Conservation (phyloP, 2,797 vertebrate genomes). For the Odontamblyopus rebecca region DNA sequence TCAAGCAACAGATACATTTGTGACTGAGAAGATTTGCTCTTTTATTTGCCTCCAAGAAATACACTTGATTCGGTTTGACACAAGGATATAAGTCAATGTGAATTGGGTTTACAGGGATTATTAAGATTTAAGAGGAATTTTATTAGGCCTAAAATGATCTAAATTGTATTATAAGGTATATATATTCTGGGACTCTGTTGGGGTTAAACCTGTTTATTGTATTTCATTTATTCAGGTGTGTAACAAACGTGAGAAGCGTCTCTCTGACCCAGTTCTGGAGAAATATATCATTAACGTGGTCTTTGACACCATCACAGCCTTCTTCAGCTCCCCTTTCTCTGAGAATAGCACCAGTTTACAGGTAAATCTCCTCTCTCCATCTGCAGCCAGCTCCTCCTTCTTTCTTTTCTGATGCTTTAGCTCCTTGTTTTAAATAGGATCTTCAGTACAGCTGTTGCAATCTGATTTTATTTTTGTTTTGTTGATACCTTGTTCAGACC, state of each 20-base stretch:
- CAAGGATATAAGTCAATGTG: too few species aligned
- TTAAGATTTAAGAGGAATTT: too few species aligned
- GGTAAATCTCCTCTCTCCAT: conserved; percentile 67
- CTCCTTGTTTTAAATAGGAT: too few species aligned
- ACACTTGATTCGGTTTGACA: too few species aligned
- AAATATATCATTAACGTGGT: conserved; percentile 94
- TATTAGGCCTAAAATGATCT: too few species aligned
- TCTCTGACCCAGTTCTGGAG: conserved; percentile 89
- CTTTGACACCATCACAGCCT: conserved; percentile 96
- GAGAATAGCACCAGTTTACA: conserved; percentile 98
- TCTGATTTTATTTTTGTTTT: too few species aligned
- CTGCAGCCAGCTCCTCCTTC: not conserved
- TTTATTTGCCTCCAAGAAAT: too few species aligned
- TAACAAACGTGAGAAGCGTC: conserved; percentile 89
- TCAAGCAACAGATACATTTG: not conserved
- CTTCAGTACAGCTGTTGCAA: too few species aligned
- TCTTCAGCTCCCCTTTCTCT: conserved; percentile 98
- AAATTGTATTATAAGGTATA: too few species aligned
- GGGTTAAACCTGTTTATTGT: not conserved
- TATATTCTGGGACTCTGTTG: not conserved
- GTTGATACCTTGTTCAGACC: conserved; percentile 72
- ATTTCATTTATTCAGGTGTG: conserved; percentile 82
- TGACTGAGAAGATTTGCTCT: not conserved
- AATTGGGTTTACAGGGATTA: too few species aligned
- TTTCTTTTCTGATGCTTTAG: not conserved